These are phyloP conservation scores for Mamestra brassicae DNA, from an alignment of 2,888 invertebrate genomes.

Conservation along the genomic window DNA sequence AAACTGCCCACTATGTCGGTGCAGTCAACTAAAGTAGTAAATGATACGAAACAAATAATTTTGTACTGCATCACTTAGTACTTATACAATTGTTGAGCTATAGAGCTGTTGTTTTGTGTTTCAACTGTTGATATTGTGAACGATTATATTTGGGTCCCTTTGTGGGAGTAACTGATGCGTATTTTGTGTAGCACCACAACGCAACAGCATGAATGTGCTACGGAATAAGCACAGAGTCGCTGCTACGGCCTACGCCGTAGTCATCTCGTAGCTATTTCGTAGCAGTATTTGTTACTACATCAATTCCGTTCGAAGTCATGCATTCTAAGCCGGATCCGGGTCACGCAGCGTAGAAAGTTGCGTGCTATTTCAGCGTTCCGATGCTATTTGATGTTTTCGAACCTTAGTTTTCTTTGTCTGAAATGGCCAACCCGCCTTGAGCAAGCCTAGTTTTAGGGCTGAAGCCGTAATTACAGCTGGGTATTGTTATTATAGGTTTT, in stretches of 20 bases:
- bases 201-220: not conserved
- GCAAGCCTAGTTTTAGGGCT: not conserved
- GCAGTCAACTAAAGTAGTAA: constrained; percentile 50
- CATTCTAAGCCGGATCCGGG: not conserved
- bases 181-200: constrained; percentile 3
- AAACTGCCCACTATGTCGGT: constrained; percentile 38
- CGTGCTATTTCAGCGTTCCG: not conserved
- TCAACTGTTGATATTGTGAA: not conserved
- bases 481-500: not conserved
- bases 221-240: not conserved
- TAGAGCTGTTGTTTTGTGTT: constrained; percentile 4
- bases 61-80: constrained; percentile 1
- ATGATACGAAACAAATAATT: constrained; percentile 53
- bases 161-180: not conserved
- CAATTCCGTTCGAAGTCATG: not conserved
- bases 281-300: constrained; percentile 5
- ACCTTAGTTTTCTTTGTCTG: not conserved
- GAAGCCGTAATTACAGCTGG: not conserved
- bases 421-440: not conserved
- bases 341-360: not conserved
- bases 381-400: too few relatives aligned
- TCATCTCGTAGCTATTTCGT: constrained; percentile 24
- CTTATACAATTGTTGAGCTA: constrained; percentile 11
- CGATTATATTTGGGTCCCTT: not conserved
- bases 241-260: constrained; percentile 29